Evolutionary conservation across 2,113 vertebrate species (phyloP).

Genomic region (Percopsis transmontana): DNA sequence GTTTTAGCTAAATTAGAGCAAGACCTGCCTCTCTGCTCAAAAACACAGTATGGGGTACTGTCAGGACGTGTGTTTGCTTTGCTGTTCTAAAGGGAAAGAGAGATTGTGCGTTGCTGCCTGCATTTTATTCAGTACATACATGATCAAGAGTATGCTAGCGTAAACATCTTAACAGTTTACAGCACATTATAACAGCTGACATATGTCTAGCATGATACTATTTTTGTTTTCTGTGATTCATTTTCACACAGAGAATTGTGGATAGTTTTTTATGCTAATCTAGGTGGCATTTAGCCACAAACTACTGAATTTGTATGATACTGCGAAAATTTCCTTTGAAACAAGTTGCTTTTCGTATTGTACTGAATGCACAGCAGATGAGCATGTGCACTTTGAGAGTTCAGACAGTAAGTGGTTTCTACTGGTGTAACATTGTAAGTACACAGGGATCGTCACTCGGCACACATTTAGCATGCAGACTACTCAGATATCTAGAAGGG

Average conservation of each 20-base stretch:
- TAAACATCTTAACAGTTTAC: no score
- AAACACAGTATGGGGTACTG: slow-evolving; percentile 7
- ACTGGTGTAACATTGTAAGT: not conserved
- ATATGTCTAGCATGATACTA: not conserved
- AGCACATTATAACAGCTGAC: not conserved
- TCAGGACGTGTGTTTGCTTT: not conserved
- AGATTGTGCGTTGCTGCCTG: slow-evolving; percentile 10
- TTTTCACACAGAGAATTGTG: not conserved
- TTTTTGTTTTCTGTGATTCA: not conserved
- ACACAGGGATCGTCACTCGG: slow-evolving; percentile 5
- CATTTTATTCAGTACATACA: slow-evolving; percentile 5
- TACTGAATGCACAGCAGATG: not conserved
- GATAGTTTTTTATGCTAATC: not conserved
- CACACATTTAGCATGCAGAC: slow-evolving; percentile 26
- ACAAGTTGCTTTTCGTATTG: not conserved
- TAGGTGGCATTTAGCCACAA: not conserved
- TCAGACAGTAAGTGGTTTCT: slow-evolving; percentile 1
- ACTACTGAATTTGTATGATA: not conserved
- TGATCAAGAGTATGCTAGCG: not conserved
- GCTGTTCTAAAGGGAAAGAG: not conserved
- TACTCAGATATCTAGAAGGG: slow-evolving; percentile 4
- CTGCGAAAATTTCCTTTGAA: not conserved
- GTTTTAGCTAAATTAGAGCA: no score
- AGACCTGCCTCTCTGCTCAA: slow-evolving; percentile 10
- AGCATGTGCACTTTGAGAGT: not conserved